Evolutionary conservation across 1,140 invertebrate genomes (phyloP), one percentile per base, ranked within the genome.

Genomic region (Parapsyche elsis): DNA sequence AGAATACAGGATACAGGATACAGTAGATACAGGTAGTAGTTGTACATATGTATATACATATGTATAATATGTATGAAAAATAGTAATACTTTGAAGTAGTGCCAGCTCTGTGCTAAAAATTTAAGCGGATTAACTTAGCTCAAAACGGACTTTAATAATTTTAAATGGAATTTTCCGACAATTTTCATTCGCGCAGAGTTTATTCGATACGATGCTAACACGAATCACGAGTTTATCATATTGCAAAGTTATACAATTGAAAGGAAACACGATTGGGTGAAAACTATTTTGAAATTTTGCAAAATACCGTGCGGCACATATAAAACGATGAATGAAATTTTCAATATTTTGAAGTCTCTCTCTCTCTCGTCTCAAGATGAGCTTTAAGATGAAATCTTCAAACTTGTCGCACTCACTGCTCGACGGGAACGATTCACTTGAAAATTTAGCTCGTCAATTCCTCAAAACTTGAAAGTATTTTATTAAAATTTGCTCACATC

Each of bases 311-410:
- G 30, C 7, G 30, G 1, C 7, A 38, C 30, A 38, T 38, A 38
- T 38, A 38, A 38, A 38, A 38, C 30, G 30, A 38, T 38, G 30
- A 38, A 38, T 38, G 30, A 38, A 38, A 38, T 38, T 38, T 38
- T 38, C 30, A 38, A 38, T 38, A 38, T 38, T 38, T 38, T 38
- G 30, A 38, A 38, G 30, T 38, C 30, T 7, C n/a, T n/a, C n/a
- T n/a, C n/a, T 7, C 64, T 26, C 24, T 67, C 26, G 24, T 67
- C 14, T 67, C 64, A 24, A 38, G 30, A 67, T 23, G 64, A 67
- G 64, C 26, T 67, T 26, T 30, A 67, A 12, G 64, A 67, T 67
- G 64, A 67, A 26, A 67, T 67, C 64, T 67, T 30, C 23, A 67
- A 67, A 67, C 64, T 67, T 67, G 64, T 67, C 24, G 23, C 23